Conservation (phyloP, 2,797 vertebrate species). For the Neosilurus hyrtlii region DNA sequence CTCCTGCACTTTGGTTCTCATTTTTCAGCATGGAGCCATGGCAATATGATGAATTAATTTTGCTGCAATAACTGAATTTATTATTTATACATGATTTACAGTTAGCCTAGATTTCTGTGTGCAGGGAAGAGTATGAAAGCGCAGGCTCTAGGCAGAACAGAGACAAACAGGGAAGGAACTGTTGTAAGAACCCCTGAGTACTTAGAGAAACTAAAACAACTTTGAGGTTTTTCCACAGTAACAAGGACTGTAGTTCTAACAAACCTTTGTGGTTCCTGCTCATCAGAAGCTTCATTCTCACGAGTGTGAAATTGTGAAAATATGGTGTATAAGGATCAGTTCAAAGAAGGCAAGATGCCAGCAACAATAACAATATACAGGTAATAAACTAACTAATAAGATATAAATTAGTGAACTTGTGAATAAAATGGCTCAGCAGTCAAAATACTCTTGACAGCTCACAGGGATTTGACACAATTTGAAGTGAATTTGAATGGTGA, state of each 20-base stretch:
- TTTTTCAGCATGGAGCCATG: conserved; percentile 5
- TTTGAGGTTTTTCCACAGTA: background rate
- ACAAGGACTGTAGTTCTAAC: background rate
- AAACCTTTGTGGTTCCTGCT: background rate
- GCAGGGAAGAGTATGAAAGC: conserved; percentile 42
- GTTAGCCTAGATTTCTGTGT: conserved; percentile 49
- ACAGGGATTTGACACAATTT: no score
- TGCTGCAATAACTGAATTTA: conserved; percentile 74
- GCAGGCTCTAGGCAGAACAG: conserved; percentile 47
- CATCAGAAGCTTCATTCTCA: background rate
- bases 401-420: no score
- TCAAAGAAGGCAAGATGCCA: no score
- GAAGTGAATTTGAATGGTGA: no score
- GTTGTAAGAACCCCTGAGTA: background rate
- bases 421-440: no score
- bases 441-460: no score
- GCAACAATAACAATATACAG: no score
- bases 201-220: background rate
- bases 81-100: conserved; percentile 74
- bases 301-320: no score
- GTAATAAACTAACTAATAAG: no score
- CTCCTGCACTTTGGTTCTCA: background rate
- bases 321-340: no score
- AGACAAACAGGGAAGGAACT: background rate
- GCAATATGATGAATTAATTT: conserved; percentile 61